Conservation (phyloP, 2,888 invertebrate species). For the Agriotes lineatus region DNA sequence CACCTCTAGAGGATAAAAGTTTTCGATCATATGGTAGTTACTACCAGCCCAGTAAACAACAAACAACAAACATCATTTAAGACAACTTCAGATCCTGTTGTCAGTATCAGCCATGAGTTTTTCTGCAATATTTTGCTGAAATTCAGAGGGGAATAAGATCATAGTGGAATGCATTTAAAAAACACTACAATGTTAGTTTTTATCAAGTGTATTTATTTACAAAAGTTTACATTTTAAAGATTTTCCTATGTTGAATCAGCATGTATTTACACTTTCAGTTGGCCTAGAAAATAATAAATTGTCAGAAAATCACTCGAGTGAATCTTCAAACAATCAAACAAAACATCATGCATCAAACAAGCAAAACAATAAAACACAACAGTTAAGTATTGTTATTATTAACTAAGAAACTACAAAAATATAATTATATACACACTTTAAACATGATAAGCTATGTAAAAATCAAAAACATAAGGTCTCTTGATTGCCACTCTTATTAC, state of each 20-base stretch:
- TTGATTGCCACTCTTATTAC: background rate
- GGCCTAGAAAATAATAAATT: background rate
- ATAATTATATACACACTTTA: background rate
- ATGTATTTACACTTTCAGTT: background rate
- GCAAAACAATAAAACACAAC: background rate
- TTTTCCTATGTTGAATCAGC: background rate
- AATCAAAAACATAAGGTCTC: background rate
- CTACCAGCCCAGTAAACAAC: too few species aligned
- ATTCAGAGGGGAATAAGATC: too few species aligned
- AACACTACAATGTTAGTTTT: background rate
- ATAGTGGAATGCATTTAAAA: too few species aligned
- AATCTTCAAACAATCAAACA: background rate
- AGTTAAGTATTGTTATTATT: background rate
- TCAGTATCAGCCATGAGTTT: too few species aligned
- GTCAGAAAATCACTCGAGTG: background rate
- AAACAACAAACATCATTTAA: too few species aligned
- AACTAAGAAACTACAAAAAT: conserved; percentile 5
- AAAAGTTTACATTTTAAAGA: background rate
- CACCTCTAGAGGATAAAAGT: too few species aligned
- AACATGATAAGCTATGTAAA: background rate
- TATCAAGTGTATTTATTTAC: background rate
- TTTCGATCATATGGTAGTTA: too few species aligned
- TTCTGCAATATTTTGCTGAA: too few species aligned
- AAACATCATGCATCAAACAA: background rate
- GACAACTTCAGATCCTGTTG: too few species aligned